Evolutionary conservation across 2,888 invertebrate species (phyloP).

Genomic region (Idaea aversata): DNA sequence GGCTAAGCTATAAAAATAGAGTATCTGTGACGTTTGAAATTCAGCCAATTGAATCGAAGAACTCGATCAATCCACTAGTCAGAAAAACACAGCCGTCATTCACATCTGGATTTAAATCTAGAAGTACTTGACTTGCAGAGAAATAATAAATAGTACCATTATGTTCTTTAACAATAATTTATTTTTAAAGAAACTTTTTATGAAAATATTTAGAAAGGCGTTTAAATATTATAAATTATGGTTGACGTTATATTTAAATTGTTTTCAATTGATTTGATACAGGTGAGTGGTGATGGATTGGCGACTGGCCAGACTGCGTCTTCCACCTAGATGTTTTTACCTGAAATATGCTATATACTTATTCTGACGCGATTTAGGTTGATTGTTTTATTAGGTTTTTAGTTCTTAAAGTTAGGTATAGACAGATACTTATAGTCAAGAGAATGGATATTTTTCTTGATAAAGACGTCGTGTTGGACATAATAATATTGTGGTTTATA

Average conservation of each 20-base stretch:
- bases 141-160: neutral
- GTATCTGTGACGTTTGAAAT: conserved; percentile 57
- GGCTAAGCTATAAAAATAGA: conserved; percentile 56
- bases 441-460: neutral
- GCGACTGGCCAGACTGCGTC: conserved; percentile 60
- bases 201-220: neutral
- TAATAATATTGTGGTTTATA: too few species aligned
- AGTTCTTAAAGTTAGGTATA: neutral
- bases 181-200: neutral
- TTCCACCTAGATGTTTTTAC: conserved; percentile 41
- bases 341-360: neutral
- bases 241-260: conserved; percentile 4
- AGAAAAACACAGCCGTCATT: conserved; percentile 29
- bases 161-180: neutral
- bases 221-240: neutral
- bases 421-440: neutral
- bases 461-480: neutral
- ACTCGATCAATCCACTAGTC: conserved; percentile 36
- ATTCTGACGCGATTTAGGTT: neutral
- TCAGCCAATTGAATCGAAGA: conserved; percentile 57
- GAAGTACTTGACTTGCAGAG: conserved; percentile 1
- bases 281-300: conserved; percentile 69
- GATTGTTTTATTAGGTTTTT: neutral
- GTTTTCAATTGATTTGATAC: conserved; percentile 50
- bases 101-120: conserved; percentile 14